These are phyloP conservation scores for Agrilus cyanescens DNA, from an alignment of 2,888 invertebrate genomes.

Conservation along the genomic window DNA sequence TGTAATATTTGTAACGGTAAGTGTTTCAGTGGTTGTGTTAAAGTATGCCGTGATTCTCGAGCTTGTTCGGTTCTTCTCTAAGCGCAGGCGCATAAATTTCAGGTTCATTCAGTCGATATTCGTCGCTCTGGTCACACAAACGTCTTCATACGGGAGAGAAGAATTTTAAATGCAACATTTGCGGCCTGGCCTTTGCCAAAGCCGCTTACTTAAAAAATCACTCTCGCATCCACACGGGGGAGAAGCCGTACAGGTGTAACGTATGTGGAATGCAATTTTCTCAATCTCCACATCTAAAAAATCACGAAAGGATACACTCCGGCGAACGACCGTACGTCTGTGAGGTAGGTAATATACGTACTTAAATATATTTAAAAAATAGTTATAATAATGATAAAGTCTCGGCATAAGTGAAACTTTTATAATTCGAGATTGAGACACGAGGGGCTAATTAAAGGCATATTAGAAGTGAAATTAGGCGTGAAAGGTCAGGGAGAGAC, in stretches of 20 bases:
- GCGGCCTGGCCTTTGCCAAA: constrained; percentile 79
- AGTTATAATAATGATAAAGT: too few relatives aligned
- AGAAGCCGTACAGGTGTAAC: constrained; percentile 49
- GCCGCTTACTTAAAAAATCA: constrained; percentile 86
- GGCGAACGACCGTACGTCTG: constrained; percentile 82
- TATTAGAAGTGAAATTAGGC: too few relatives aligned
- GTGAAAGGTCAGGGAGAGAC: too few relatives aligned
- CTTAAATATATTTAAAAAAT: too few relatives aligned
- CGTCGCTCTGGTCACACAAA: constrained; percentile 81
- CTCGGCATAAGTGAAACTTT: too few relatives aligned
- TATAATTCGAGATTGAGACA: too few relatives aligned
- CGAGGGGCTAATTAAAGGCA: too few relatives aligned
- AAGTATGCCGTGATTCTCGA: neutral
- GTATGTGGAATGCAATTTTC: constrained; percentile 88
- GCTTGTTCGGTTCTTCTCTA: too few relatives aligned
- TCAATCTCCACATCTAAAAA: constrained; percentile 78
- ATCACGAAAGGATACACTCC: constrained; percentile 79
- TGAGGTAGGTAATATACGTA: constrained; percentile 36
- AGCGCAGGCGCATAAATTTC: neutral
- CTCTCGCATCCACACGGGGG: constrained; percentile 74
- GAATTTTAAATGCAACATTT: constrained; percentile 80
- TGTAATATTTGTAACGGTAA: constrained; percentile 74
- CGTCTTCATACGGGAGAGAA: constrained; percentile 73
- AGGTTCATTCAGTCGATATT: constrained; percentile 68
- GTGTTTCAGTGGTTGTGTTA: constrained; percentile 7